phyloP scores from a whole-genome alignment of 2,113 vertebrate genomes.

The Lucifuga dentata region DNA sequence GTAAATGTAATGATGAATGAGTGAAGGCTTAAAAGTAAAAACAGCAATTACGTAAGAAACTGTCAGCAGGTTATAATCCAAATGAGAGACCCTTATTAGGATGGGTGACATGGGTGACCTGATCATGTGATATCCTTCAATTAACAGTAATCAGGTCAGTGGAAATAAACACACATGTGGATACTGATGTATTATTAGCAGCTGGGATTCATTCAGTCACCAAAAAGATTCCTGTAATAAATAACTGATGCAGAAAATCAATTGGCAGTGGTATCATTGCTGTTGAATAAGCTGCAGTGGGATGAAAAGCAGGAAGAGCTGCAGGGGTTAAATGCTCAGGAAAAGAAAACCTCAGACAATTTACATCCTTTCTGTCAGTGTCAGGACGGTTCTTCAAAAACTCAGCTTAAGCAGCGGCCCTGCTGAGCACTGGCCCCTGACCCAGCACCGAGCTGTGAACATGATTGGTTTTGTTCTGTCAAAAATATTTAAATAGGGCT shows the following conservation, averaged over 20 bases:
- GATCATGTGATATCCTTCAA: no score
- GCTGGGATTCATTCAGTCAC: slow-evolving; percentile 10
- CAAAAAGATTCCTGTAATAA: slow-evolving; percentile 22
- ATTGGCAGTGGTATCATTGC: background rate
- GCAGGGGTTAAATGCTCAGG: slow-evolving; percentile 46
- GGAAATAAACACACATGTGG: no score
- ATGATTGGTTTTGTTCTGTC: slow-evolving; percentile 77
- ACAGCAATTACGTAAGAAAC: no score
- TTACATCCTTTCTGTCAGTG: slow-evolving; percentile 29
- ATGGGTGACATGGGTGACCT: no score
- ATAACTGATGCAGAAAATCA: slow-evolving; percentile 56
- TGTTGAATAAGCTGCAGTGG: slow-evolving; percentile 42
- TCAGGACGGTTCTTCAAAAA: slow-evolving; percentile 49
- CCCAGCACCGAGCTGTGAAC: slow-evolving; percentile 52
- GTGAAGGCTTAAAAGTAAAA: background rate
- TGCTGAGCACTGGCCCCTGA: slow-evolving; percentile 60
- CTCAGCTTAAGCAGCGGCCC: slow-evolving; percentile 32
- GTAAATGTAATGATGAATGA: no score
- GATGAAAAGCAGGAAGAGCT: slow-evolving; percentile 22
- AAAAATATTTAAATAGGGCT: slow-evolving; percentile 84
- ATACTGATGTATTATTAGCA: no score
- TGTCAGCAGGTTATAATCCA: no score
- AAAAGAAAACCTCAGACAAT: slow-evolving; percentile 50
- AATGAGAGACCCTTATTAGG: no score
- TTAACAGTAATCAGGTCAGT: no score